Conservation (phyloP, 2,888 invertebrate genomes). For the Stenodema calcarata region DNA sequence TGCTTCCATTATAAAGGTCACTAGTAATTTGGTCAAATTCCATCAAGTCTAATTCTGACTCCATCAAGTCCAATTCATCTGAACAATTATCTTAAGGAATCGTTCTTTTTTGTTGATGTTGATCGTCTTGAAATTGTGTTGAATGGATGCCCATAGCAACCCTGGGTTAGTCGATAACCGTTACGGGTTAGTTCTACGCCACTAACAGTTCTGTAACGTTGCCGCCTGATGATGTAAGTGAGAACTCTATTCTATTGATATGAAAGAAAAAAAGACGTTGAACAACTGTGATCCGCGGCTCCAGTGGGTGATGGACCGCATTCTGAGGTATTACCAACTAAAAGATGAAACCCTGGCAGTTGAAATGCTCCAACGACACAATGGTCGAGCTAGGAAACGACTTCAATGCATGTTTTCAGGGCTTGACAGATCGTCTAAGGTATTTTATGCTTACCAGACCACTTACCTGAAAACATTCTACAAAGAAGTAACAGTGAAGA, state of each 20-base stretch:
- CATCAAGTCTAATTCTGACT: too few relatives aligned
- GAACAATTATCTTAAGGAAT: too few relatives aligned
- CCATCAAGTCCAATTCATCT: too few relatives aligned
- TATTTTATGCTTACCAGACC: slow-evolving; percentile 33
- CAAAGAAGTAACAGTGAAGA: slow-evolving; percentile 36
- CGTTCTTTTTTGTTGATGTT: too few relatives aligned
- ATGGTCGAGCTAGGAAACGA: slow-evolving; percentile 8
- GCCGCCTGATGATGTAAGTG: not conserved
- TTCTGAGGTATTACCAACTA: slow-evolving; percentile 5
- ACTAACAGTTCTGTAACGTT: not conserved
- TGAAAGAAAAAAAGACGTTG: slow-evolving; percentile 29
- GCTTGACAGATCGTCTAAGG: not conserved
- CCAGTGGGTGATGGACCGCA: slow-evolving; percentile 23
- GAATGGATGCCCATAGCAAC: not conserved
- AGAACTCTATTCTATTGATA: not conserved
- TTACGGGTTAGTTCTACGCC: not conserved
- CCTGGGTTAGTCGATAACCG: not conserved
- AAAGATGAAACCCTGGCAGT: slow-evolving; percentile 24
- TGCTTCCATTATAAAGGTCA: too few relatives aligned
- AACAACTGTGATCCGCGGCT: slow-evolving; percentile 33
- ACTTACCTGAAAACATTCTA: slow-evolving; percentile 40
- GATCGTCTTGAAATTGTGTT: too few relatives aligned
- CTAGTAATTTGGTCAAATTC: too few relatives aligned
- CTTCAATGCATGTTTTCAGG: slow-evolving; percentile 11
- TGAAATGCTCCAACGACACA: slow-evolving; percentile 32